Conservation (phyloP, 2,113 vertebrate genomes). For the Brachypodius melanocephalos region DNA sequence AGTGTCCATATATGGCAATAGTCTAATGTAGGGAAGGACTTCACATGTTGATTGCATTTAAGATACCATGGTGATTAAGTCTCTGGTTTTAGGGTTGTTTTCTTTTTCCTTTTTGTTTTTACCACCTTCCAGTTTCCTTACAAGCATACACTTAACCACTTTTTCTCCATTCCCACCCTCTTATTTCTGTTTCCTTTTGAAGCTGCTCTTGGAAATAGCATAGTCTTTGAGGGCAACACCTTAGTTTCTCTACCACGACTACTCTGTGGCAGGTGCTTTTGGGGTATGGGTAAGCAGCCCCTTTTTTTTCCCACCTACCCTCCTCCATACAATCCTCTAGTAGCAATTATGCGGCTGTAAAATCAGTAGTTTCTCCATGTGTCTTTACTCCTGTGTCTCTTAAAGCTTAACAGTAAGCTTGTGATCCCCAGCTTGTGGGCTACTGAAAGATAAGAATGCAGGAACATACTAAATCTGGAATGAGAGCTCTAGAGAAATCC, state of each 20-base stretch:
- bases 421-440: neutral
- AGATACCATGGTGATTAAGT: neutral
- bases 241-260: conserved; percentile 67
- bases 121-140: conserved; percentile 56
- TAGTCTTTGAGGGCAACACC: conserved; percentile 68
- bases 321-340: conserved; percentile 45
- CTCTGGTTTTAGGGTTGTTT: conserved; percentile 21
- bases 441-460: neutral
- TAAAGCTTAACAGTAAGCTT: conserved; percentile 23
- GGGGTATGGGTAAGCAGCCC: conserved; percentile 66
- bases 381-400: conserved; percentile 31
- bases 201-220: conserved; percentile 60
- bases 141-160: conserved; percentile 57
- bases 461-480: neutral
- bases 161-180: conserved; percentile 58
- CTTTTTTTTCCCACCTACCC: conserved; percentile 65
- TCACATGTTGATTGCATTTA: neutral
- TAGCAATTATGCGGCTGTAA: conserved; percentile 25
- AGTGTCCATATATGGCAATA: neutral
- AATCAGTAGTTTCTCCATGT: conserved; percentile 49
- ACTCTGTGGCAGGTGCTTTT: conserved; percentile 66
- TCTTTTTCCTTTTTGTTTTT: neutral
- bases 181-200: conserved; percentile 65
- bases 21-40: neutral
- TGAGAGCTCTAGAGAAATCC: neutral